phyloP scores from a whole-genome alignment of 2,888 invertebrate species.

The Resseliella maxima region DNA sequence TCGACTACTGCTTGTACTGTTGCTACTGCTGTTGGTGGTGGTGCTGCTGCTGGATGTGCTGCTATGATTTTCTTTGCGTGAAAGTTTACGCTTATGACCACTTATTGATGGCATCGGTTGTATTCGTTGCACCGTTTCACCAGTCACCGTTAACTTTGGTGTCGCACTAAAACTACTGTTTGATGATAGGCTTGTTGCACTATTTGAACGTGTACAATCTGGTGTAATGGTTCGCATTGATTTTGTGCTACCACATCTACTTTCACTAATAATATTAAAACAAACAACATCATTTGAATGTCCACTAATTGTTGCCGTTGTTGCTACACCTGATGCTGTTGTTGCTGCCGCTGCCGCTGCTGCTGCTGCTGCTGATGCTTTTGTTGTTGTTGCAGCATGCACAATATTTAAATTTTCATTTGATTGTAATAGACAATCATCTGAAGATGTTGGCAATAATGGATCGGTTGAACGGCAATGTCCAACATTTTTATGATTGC shows the following conservation, averaged over 20 bases:
- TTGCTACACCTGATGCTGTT: too few relatives aligned
- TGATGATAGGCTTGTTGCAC: slow-evolving; percentile 34
- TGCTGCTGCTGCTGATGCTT: background rate
- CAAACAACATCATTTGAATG: background rate
- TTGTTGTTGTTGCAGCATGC: background rate
- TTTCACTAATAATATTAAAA: slow-evolving; percentile 38
- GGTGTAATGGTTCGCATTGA: background rate
- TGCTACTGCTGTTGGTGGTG: background rate
- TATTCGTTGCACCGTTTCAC: too few relatives aligned
- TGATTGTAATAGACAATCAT: slow-evolving; percentile 55
- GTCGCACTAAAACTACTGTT: background rate
- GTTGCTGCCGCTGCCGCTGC: background rate
- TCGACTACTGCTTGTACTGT: slow-evolving; percentile 15
- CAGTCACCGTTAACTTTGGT: background rate
- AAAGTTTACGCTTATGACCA: background rate
- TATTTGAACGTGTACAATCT: slow-evolving; percentile 45
- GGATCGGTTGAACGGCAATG: slow-evolving; percentile 65
- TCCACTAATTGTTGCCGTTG: background rate
- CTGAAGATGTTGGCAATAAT: slow-evolving; percentile 8
- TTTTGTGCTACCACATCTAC: background rate
- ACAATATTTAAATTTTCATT: slow-evolving; percentile 48
- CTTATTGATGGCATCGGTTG: background rate
- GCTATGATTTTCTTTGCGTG: slow-evolving; percentile 14
- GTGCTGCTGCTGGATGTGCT: background rate
- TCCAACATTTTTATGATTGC: slow-evolving; percentile 60